Base-by-base conservation (phyloP, 2,113 vertebrate genomes). In the Megaceryle maxima region DNA sequence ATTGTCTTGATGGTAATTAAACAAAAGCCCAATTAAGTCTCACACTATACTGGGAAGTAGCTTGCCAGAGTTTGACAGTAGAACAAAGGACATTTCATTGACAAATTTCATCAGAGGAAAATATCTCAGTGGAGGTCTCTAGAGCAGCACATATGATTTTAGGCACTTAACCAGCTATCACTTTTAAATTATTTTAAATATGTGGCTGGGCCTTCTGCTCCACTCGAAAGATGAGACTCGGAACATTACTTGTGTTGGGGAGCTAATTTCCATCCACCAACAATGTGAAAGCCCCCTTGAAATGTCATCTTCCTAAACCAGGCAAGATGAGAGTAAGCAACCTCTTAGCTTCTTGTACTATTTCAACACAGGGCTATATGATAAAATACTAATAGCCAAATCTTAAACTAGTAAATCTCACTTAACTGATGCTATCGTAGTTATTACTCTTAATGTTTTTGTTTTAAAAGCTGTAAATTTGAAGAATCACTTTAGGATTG, bases 11-110 rank as follows among this genome's bases (percentile, higher is more conserved):
- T 57, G 43, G 66, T 78, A 87, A 91, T 95, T 74, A 95, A 94
- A 96, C 95, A 96, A 94, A 97, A 91, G 62, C 74, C 81, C 84
- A 95, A 76, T 97, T 96, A 95, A 89, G 35, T 84, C 62, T 92
- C 21, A 22, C 0, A 0, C 74, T 92, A 31, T 79, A 76, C 55
- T 56, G 41, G 84, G 69, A 84, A 89, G 69, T 63, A 87, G 78
- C 83, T 94, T 95, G 87, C 94, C 91, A 84, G 91, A 87, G 81
- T 95, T 62, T 94, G 87, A 95, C 87, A 87, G 81, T 44, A n/a
- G 84, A 85, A 92, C 93, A 95, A 96, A 95, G 66, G 57, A 84
- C 10, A 8, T 84, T 92, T 91, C 78, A 91, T 31, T 82, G 94
- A 87, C 69, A 79, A 44, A 29, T 95, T 96, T 91, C 77, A 95